Base-by-base conservation (phyloP, 2,888 invertebrate genomes). In the Mythimna impura region DNA sequence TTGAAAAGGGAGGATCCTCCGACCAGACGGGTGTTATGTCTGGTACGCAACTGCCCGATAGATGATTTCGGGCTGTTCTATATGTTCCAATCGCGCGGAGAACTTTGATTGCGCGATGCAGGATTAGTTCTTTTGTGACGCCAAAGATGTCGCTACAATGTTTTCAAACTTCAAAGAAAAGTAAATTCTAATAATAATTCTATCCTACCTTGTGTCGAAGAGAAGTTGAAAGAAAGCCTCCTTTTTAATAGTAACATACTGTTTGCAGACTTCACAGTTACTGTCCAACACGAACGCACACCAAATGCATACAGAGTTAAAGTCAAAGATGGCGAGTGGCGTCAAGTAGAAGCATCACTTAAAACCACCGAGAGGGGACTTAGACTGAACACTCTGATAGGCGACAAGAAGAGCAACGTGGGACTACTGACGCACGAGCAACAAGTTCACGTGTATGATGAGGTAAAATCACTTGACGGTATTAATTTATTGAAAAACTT, bases 241-340 rank as follows among this genome's bases (percentile, higher is more conserved):
- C 22, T 7, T 17, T 73, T 66, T 40, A 66, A 55, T 2, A 20
- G 3, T 25, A 7, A 4, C 20, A 3, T 22, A 22, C 14, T 57
- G 12, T 69, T 91, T 88, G 25, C 90, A 97, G 97, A 97, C 83
- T 81, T 96, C 63, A 91, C 92, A 76, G 96, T 97, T 22, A 95
- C 96, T 76, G 95, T 98, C 0, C 97, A 97, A 88, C 97, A 97
- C 84, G 89, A 93, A 40, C 95, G 93, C 36, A 63, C 84, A 2
- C 92, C 93, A 0, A 92, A 94, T 82, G 85, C 88, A 0, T 96
- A 94, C 86, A 86, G 85, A 36, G 93, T 96, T 7, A 91, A 90
- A 83, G 94, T 96, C 92, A 93, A 93, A 89, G 94, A 97, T 52
- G 96, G 96, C 30, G 94, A 94, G 10, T 97, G 97, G 97, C 94